Percentiles rank a stretch among this genome's conserved stretches.
phyloP scores from a whole-genome alignment of 2,797 vertebrate species.

The Bradypus variegatus region DNA sequence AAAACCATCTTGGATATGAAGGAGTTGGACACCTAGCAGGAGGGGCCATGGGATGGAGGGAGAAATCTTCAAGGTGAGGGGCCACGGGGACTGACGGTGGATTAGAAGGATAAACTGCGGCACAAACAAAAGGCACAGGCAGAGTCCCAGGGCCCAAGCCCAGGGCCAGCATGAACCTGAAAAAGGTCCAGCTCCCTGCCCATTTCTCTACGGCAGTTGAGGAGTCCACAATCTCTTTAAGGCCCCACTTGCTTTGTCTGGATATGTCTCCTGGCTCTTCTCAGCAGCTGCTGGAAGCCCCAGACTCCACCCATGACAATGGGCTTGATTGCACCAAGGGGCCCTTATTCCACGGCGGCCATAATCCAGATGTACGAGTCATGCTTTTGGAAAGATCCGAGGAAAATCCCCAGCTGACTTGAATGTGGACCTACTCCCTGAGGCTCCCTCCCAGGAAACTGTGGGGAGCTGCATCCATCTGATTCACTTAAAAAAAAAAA shows the following conservation, averaged over 20 bases:
- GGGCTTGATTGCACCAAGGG: not conserved
- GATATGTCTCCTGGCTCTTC: not conserved
- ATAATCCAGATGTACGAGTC: conserved; percentile 35
- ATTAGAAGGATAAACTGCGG: not conserved
- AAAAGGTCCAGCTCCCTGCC: not conserved
- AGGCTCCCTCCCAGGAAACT: not conserved
- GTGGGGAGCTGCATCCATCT: accelerated
- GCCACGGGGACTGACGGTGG: not conserved
- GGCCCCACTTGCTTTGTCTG: not conserved
- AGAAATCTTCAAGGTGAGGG: not conserved
- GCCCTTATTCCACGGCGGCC: not conserved
- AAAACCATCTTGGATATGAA: not conserved
- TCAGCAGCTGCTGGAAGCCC: not conserved
- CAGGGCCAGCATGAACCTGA: not conserved
- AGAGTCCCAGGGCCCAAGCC: not conserved
- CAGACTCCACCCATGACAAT: not conserved
- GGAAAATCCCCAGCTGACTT: conserved; percentile 61
- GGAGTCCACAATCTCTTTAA: not conserved
- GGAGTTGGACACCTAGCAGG: not conserved
- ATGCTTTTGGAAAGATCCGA: conserved; percentile 53
- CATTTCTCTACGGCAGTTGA: not conserved
- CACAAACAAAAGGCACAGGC: not conserved
- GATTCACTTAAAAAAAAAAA: not conserved
- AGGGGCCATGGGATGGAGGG: not conserved
- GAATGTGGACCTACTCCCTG: not conserved